phyloP scores from a whole-genome alignment of 2,888 invertebrate species.

The Leptopilina myrica region DNA sequence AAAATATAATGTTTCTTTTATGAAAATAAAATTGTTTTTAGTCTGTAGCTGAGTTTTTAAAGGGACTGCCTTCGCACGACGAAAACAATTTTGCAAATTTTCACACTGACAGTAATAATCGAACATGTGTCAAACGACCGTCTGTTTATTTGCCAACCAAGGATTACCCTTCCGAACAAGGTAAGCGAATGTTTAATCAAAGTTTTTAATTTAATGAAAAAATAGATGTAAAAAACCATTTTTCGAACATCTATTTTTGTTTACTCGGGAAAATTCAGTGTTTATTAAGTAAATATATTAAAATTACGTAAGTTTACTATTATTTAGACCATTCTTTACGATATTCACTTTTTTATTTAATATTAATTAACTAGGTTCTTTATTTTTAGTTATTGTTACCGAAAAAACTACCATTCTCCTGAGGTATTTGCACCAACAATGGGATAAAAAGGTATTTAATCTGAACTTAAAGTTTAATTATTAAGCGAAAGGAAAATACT shows the following conservation, averaged over 20 bases:
- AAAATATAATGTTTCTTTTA: background rate
- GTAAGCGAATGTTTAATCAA: slow-evolving; percentile 83
- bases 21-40: slow-evolving; percentile 74
- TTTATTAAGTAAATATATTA: no score
- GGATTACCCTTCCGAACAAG: slow-evolving; percentile 95
- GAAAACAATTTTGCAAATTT: slow-evolving; percentile 94
- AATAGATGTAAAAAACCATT: background rate
- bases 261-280: no score
- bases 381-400: slow-evolving; percentile 91
- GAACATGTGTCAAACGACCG: slow-evolving; percentile 90
- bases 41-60: slow-evolving; percentile 93
- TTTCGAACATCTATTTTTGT: background rate
- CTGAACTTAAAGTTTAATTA: slow-evolving; percentile 38
- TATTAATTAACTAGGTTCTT: slow-evolving; percentile 4
- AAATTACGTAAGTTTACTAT: no score
- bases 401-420: slow-evolving; percentile 96
- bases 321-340: no score
- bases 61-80: slow-evolving; percentile 93
- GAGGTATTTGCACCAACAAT: slow-evolving; percentile 95
- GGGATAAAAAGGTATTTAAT: slow-evolving; percentile 91
- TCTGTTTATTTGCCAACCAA: slow-evolving; percentile 95
- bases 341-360: no score
- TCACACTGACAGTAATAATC: slow-evolving; percentile 90
- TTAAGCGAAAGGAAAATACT: slow-evolving; percentile 21
- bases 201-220: slow-evolving; percentile 66